Base-by-base conservation (phyloP, 2,113 vertebrate species). In the Numenius arquata region DNA sequence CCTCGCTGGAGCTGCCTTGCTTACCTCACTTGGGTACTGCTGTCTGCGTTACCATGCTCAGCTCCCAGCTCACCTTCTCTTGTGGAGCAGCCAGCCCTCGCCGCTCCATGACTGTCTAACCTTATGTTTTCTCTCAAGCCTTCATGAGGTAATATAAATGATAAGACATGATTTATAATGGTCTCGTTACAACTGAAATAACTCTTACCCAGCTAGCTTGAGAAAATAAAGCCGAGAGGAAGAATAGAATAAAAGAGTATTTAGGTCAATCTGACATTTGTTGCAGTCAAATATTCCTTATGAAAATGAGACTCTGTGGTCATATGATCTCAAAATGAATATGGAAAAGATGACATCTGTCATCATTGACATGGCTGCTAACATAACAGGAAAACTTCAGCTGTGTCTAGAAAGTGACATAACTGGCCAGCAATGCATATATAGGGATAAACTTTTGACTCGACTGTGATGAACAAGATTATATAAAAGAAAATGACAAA, bases 21-120 rank as follows among this genome's bases (percentile, higher is more conserved):
- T 41, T 20, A 36, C 47, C 53, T 29, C 58, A 4, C 14, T 15
- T 0, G 3, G 14, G 14, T 19, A 32, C 36, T 29, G 45, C 29
- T 47, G 10, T 7, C 66, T 70, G 41, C 1, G 1, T 5, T 1
- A 22, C 5, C 47, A 19, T 1, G 2, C 71, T 52, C 56, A 26
- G 23, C 38, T 80, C 73, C 68, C 18, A 21, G 18, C 25, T 71
- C 78, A 83, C 72, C 40, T 45, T 13, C 26, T 55, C 32, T 38
- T 1, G 0, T 6, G 38, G 52, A 63, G 43, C 79, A 75, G 79
- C 18, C 62, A 68, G 40, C 13, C 29, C 40, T 19, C 22, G 11
- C 40, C 32, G 47, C 50, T 74, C 21, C 26, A 5, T 15, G 15
- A 29, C 59, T 43, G 22, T 8, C 52, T 41, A 47, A 68, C 16